Evolutionary conservation across 2,888 invertebrate genomes (phyloP), one percentile per base, ranked within the genome.

Genomic region (Thereva unica): DNA sequence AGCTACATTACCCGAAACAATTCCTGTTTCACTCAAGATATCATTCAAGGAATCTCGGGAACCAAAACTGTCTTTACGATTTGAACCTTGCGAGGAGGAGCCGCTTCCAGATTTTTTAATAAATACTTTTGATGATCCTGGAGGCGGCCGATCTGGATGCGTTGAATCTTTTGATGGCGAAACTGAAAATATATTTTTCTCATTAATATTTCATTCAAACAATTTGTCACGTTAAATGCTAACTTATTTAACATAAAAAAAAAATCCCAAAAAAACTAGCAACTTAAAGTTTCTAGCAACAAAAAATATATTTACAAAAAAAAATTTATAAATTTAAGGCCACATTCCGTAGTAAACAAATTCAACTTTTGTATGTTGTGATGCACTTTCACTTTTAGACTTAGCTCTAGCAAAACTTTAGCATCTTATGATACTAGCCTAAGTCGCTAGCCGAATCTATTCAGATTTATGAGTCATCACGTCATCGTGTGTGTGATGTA

Each of bases 81-180:
- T 76, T 7, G 71, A 69, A 55, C 77, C 68, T 53, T 74, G 75
- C 4, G 77, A 74, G 6, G 77, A 74, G 10, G 77, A 75, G 64
- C 73, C 73, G 66, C 73, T 75, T 42, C 77, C 75, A 34, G 76
- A 77, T 71, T 78, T 78, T 59, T 75, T 76, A 44, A 74, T 73
- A 42, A 75, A 71, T 7, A 75, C 73, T 69, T 75, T 75, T 70
- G 78, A 72, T 45, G 80, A 78, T 72, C 83, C 83, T 42, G 44
- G 42, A 57, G 83, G 80, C 12, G 83, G 83, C 68, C 83, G 78
- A 6, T 84, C 84, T 0, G 83, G 82, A 69, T 82, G 82, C 41
- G 49, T 12, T 73, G 73, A 71, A 69, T 73, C 75, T 72, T 72
- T 76, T 45, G 75, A 74, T 69, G 75, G 75, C 61, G 77, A 75